Evolutionary conservation across 2,797 vertebrate species (phyloP), one percentile per base, ranked within the genome.

Genomic region (Lagorchestes hirsutus): DNA sequence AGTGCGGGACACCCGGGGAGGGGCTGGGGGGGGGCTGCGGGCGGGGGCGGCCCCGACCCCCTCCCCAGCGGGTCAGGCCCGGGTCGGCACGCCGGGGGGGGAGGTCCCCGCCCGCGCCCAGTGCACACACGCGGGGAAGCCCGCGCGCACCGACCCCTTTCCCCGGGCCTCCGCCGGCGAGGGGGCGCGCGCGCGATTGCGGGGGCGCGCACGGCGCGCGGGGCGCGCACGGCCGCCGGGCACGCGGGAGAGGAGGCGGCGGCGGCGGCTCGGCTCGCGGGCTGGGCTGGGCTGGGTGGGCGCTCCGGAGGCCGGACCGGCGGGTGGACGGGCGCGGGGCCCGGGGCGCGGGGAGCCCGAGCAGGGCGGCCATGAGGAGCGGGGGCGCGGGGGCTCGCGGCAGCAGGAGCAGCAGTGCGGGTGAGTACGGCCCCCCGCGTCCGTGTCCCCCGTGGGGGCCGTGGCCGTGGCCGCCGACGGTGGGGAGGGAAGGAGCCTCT

Each of bases 291-390:
- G 67, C 67, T 40, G 67, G 67, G 67, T n/a, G 22, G n/a, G 67
- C n/a, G 62, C 62, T 74, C 67, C 67, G 0, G 67, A 74, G 67
- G 67, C 67, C 67, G n/a, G 67, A 74, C 34, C 67, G 67, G 67
- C 67, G 67, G 67, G n/a, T 22, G 67, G n/a, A 74, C 67, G 67
- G 67, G 67, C n/a, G 0, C 67, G 67, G 67, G 67, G n/a, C 67
- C 67, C 67, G 67, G 67, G 67, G 67, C 67, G n/a, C n/a, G 67
- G n/a, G 67, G 67, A 74, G 67, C 67, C 67, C 67, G 67, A 74
- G 67, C 16, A 9, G 67, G 67, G 67, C n/a, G 67, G 67, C 67
- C 67, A 74, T 74, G 67, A n/a, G 2, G 67, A 74, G 67, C 67
- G n/a, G 67, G 16, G 67, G n/a, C n/a, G 5, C n/a, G 67, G n/a